These are phyloP conservation scores for western clawed frog (Xenopus tropicalis) DNA, from an alignment of 2,113 vertebrate genomes.

Conservation along the genomic window DNA sequence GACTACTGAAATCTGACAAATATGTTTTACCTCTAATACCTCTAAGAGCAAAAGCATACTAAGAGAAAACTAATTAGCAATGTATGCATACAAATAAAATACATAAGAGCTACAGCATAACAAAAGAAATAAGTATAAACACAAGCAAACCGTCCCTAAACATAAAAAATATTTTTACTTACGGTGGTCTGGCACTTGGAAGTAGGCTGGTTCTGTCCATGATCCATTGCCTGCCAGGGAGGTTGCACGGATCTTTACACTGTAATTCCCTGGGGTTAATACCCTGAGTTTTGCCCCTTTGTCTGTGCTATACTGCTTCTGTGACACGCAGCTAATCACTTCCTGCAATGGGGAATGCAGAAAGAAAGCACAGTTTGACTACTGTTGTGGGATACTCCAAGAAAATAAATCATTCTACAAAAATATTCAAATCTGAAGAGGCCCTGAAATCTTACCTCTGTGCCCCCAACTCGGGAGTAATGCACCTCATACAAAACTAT, in stretches of 20 bases:
- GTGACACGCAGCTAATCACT: constrained; percentile 79
- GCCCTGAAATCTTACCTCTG: neutral
- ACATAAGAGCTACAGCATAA: too few relatives aligned
- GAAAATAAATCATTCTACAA: too few relatives aligned
- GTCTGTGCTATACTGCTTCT: constrained; percentile 71
- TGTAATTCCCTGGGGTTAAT: constrained; percentile 89
- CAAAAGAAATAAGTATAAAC: too few relatives aligned
- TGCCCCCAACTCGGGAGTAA: constrained; percentile 79
- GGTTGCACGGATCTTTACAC: constrained; percentile 82
- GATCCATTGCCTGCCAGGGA: constrained; percentile 93
- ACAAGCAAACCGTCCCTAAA: too few relatives aligned
- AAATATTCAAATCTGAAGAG: too few relatives aligned
- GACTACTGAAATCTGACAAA: too few relatives aligned
- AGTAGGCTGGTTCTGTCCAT: constrained; percentile 82
- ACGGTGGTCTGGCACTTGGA: constrained; percentile 84
- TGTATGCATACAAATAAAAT: too few relatives aligned
- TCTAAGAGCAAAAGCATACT: too few relatives aligned
- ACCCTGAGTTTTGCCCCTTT: constrained; percentile 76
- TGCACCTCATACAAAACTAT: constrained; percentile 94
- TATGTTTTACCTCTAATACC: too few relatives aligned
- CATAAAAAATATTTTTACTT: constrained; percentile 18
- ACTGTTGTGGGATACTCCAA: too few relatives aligned
- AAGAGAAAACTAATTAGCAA: too few relatives aligned
- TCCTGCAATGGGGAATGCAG: constrained; percentile 58
- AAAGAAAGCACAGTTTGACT: too few relatives aligned